Conservation (phyloP, 2,888 invertebrate species). For the Drosophila pseudotalamancana region DNA sequence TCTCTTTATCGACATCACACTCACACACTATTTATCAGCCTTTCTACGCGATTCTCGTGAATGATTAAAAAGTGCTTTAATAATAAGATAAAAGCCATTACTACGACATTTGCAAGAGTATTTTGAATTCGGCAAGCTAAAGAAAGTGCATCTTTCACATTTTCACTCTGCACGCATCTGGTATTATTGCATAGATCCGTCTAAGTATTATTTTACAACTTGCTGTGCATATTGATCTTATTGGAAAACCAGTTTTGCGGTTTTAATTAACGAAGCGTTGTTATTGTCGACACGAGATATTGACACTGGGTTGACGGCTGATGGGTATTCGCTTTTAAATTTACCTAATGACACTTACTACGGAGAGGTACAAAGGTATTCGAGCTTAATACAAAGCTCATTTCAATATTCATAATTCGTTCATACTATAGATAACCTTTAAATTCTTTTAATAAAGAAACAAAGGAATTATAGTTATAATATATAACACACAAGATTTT, state of each 20-base stretch:
- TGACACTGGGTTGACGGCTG: slow-evolving; percentile 29
- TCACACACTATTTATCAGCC: not conserved
- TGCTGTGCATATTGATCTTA: slow-evolving; percentile 33
- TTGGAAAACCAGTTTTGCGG: slow-evolving; percentile 59
- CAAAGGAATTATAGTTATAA: too few relatives aligned
- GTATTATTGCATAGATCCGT: slow-evolving; percentile 34
- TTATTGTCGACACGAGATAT: slow-evolving; percentile 35
- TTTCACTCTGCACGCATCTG: slow-evolving; percentile 32
- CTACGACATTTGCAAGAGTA: not conserved
- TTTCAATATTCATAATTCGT: too few relatives aligned
- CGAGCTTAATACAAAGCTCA: not conserved
- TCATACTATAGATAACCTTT: too few relatives aligned
- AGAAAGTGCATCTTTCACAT: slow-evolving; percentile 17
- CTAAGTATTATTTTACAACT: slow-evolving; percentile 56
- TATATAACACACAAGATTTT: too few relatives aligned
- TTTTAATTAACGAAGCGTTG: slow-evolving; percentile 57
- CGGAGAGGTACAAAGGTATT: slow-evolving; percentile 15
- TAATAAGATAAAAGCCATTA: too few relatives aligned
- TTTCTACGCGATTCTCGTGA: not conserved
- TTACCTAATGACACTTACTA: slow-evolving; percentile 23
- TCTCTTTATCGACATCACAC: too few relatives aligned
- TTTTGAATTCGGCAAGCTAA: slow-evolving; percentile 6
- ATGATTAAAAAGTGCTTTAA: too few relatives aligned
- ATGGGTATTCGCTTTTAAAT: slow-evolving; percentile 11
- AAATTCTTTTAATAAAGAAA: too few relatives aligned